phyloP scores from a whole-genome alignment of 2,113 vertebrate species.

The Thinocorus orbignyianus region DNA sequence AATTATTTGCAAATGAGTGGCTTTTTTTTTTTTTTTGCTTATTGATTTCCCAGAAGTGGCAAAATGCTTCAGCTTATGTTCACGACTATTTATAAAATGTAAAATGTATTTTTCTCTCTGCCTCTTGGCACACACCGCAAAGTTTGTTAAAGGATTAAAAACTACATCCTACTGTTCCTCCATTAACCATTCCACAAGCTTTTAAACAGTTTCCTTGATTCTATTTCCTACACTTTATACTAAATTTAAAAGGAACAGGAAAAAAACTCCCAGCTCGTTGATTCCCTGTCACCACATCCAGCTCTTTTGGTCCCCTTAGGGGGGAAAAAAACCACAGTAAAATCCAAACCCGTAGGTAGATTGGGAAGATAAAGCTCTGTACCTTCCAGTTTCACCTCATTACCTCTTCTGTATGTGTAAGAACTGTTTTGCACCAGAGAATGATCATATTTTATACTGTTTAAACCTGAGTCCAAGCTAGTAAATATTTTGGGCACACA shows the following conservation, averaged over 20 bases:
- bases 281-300: neutral
- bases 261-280: neutral
- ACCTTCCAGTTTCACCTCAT: conserved; percentile 15
- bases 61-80: conserved; percentile 67
- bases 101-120: conserved; percentile 52
- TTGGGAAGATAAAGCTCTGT: neutral
- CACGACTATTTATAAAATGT: conserved; percentile 60
- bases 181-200: conserved; percentile 10
- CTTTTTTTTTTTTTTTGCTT: conserved; percentile 42
- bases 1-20: conserved; percentile 62
- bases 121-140: neutral
- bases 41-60: conserved; percentile 69
- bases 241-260: neutral
- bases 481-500: conserved; percentile 23
- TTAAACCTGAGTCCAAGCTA: neutral
- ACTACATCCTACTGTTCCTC: neutral
- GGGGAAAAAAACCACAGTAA: neutral
- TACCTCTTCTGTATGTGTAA: neutral
- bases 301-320: neutral
- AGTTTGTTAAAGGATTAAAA: conserved; percentile 46
- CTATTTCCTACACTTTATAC: neutral
- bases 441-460: neutral
- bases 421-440: neutral
- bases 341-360: neutral
- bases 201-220: neutral